These are phyloP conservation scores for Latrodectus geometricus DNA, from an alignment of 1,140 invertebrate species.

Conservation along the genomic window DNA sequence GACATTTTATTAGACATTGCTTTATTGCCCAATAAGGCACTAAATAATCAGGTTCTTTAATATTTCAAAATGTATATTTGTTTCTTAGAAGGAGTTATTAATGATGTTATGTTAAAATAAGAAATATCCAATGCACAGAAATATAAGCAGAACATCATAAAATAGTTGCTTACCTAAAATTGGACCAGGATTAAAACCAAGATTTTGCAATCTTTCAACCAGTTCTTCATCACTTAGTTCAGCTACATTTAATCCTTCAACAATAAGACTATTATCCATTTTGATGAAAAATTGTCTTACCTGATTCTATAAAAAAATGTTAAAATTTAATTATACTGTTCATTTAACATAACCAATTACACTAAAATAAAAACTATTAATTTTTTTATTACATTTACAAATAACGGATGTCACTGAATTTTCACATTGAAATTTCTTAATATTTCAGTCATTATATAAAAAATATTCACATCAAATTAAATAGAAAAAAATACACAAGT, in stretches of 20 bases:
- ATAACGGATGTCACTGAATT: too few species aligned
- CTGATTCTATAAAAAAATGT: too few species aligned
- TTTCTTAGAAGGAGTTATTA: background rate
- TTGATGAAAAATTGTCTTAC: background rate
- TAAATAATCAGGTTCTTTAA: background rate
- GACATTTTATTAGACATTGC: too few species aligned
- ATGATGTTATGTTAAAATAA: background rate
- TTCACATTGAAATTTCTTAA: too few species aligned
- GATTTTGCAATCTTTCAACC: conserved; percentile 1
- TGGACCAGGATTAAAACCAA: conserved; percentile 43
- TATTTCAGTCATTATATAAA: too few species aligned
- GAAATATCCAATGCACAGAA: background rate
- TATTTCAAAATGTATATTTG: background rate
- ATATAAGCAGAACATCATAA: background rate
- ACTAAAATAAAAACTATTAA: too few species aligned
- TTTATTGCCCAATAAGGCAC: background rate
- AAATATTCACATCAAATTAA: too few species aligned
- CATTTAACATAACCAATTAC: too few species aligned
- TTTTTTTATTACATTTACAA: too few species aligned
- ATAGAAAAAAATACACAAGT: too few species aligned
- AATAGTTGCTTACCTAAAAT: conserved; percentile 27
- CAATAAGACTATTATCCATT: conserved; percentile 47
- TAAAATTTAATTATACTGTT: too few species aligned
- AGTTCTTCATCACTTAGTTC: conserved; percentile 35
- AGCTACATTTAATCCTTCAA: conserved; percentile 47